Evolutionary conservation across 2,888 invertebrate species (phyloP).

Genomic region (Ectemnius lituratus): DNA sequence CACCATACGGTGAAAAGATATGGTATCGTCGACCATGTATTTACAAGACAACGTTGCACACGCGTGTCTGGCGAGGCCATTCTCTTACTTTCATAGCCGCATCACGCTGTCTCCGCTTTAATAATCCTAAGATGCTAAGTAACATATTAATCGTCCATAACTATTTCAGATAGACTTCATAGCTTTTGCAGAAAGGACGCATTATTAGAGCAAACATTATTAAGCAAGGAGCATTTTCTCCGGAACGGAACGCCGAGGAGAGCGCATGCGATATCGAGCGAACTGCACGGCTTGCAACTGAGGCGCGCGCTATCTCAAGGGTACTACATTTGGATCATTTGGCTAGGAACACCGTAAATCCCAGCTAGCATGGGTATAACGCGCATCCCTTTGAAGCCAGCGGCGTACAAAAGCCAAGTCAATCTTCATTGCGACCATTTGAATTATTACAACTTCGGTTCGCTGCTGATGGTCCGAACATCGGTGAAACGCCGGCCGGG

Average conservation of each 20-base stretch:
- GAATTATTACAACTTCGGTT: conserved; percentile 49
- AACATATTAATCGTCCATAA: too few relatives aligned
- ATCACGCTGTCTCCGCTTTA: too few relatives aligned
- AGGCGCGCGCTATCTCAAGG: neutral
- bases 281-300: conserved; percentile 10
- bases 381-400: conserved; percentile 31
- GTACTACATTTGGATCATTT: conserved; percentile 15
- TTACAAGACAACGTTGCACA: too few relatives aligned
- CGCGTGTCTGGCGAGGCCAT: too few relatives aligned
- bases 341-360: conserved; percentile 25
- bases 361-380: conserved; percentile 29
- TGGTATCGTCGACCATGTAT: neutral
- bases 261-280: conserved; percentile 18
- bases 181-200: too few relatives aligned
- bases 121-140: too few relatives aligned
- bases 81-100: too few relatives aligned
- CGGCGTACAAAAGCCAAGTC: conserved; percentile 40
- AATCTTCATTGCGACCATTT: conserved; percentile 44
- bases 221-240: too few relatives aligned
- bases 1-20: neutral
- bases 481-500: conserved; percentile 43
- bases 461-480: conserved; percentile 31
- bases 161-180: too few relatives aligned
- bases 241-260: neutral
- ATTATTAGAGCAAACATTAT: too few relatives aligned